Evolutionary conservation across 2,888 invertebrate species (phyloP).

Genomic region (Lepidonotus clava): DNA sequence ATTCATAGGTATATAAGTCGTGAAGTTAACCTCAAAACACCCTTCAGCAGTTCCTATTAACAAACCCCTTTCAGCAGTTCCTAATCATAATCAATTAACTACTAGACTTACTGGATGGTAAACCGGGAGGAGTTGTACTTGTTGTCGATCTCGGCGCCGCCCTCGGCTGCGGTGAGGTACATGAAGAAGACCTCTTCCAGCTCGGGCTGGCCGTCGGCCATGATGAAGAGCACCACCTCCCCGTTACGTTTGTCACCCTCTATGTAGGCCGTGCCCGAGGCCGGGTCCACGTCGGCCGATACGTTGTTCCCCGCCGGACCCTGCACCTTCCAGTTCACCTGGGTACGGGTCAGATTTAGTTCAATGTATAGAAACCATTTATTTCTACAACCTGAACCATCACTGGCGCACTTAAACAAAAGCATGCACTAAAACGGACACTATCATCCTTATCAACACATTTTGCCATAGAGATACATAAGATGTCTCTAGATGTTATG

Average conservation of each 20-base stretch:
- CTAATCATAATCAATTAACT: too few species aligned
- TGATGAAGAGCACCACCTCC: conserved; percentile 70
- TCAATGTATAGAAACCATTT: neutral
- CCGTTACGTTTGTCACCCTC: conserved; percentile 67
- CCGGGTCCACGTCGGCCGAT: conserved; percentile 70
- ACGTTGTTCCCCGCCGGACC: conserved; percentile 63
- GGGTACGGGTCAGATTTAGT: neutral
- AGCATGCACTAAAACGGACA: too few species aligned
- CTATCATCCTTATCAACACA: too few species aligned
- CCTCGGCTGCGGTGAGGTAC: conserved; percentile 70
- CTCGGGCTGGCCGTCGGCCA: conserved; percentile 76
- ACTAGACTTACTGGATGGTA: conserved; percentile 73
- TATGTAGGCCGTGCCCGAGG: conserved; percentile 70
- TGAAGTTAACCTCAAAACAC: too few species aligned
- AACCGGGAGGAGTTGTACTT: conserved; percentile 70
- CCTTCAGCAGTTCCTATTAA: too few species aligned
- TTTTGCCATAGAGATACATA: too few species aligned
- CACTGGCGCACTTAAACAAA: too few species aligned
- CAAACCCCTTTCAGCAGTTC: too few species aligned
- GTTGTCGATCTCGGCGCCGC: conserved; percentile 77
- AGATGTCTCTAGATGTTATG: too few species aligned
- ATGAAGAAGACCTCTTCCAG: conserved; percentile 73
- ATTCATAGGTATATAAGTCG: too few species aligned
- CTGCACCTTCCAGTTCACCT: conserved; percentile 75
- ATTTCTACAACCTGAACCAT: too few species aligned